Base-by-base conservation (phyloP, 2,113 vertebrate genomes). In the Conger conger region DNA sequence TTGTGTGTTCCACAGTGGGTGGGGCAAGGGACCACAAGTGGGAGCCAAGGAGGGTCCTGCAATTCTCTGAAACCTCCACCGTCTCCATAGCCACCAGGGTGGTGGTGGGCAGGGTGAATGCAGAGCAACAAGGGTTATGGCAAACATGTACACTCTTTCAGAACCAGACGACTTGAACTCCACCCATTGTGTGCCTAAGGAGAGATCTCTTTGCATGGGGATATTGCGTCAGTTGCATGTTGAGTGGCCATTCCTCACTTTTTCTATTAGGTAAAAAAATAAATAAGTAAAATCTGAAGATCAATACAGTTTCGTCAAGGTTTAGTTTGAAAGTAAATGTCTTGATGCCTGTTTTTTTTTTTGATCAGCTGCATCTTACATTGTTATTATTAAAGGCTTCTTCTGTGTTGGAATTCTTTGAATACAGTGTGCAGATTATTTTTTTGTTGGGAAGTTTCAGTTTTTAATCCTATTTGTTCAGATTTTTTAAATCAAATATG, bases 351-450 rank as follows among this genome's bases (percentile, higher is more conserved):
- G 57, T 50, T 73, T 79, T 80, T 68, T 76, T 80, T 50, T 9
- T 50, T 15, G 1, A 0, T 11, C 87, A 82, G 92, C 85, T 82
- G 81, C 88, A 87, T 89, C 84, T 63, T 76, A 88, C 86, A 87
- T 84, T 33, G 82, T 92, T 86, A 87, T 76, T 76, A n/a, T 73
- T 73, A 63, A 9, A 88, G 90, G 83, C 79, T 30, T 77, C 30
- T 80, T 91, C 88, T 76, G 68, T 90, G 68, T 90, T 91, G 23
- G 20, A 30, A 33, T 77, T 83, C n/a, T 87, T 88, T 91, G 86
- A 60, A 91, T 92, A 90, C 92, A 92, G 90, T 96, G 95, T 96
- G 96, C 97, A 95, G 91, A 89, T 94, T 89, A 87, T 94, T 90
- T 86, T 86, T 82, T 85, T 90, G 77, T 80, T 78, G 37, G 37